Percentiles rank a stretch among this genome's conserved stretches.
Conservation (phyloP, 2,797 vertebrate genomes). For the Acanthis flammea region DNA sequence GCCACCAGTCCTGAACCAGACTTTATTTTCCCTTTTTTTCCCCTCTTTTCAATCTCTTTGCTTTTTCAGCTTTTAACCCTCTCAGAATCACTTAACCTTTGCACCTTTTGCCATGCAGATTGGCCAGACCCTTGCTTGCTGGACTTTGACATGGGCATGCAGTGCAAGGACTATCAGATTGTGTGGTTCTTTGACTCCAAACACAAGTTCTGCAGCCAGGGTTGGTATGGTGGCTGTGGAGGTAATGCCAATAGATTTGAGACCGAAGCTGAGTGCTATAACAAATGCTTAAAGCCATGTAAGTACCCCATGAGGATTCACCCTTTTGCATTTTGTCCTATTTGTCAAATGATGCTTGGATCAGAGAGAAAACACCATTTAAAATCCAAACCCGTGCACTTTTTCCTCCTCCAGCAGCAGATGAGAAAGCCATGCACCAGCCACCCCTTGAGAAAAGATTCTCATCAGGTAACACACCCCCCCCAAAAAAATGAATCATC, state of each 20-base stretch:
- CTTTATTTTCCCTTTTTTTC: neutral
- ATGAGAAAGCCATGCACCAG: constrained; percentile 50
- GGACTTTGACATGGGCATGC: constrained; percentile 85
- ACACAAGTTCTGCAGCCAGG: constrained; percentile 84
- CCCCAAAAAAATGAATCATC: neutral
- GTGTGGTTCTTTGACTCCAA: constrained; percentile 89
- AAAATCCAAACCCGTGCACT: neutral
- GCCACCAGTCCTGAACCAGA: neutral
- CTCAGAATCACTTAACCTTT: constrained; percentile 68
- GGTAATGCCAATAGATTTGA: constrained; percentile 88
- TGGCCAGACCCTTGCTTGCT: constrained; percentile 84
- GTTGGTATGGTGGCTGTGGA: constrained; percentile 87
- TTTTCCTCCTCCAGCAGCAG: constrained; percentile 59
- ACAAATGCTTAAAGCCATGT: constrained; percentile 80
- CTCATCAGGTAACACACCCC: constrained; percentile 32
- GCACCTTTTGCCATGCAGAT: constrained; percentile 72
- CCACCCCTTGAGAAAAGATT: constrained; percentile 44
- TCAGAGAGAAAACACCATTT: neutral
- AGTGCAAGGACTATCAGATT: constrained; percentile 87
- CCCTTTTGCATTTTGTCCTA: neutral
- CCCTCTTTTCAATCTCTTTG: neutral
- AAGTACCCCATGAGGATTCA: constrained; percentile 59
- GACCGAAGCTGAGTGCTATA: constrained; percentile 81
- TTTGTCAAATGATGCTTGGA: neutral
- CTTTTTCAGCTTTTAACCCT: constrained; percentile 62